Base-by-base conservation (phyloP, 53 echinoderm and acorn worm genomes). In the Hippasteria phrygiana region DNA sequence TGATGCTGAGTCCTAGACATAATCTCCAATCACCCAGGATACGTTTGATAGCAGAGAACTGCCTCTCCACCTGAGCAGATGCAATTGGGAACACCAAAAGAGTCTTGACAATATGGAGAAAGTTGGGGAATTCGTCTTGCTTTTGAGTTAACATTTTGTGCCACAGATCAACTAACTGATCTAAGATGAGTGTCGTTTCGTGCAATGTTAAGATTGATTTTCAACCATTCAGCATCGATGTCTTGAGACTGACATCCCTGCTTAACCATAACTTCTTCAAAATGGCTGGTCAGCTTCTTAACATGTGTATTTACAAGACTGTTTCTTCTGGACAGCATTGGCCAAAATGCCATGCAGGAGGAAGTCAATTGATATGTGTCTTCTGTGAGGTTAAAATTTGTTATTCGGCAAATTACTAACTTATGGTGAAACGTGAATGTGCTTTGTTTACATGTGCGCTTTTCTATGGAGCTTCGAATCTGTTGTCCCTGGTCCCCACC, bases 21-120 rank as follows among this genome's bases (percentile, higher is more conserved):
- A 59, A 46, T 39, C 80, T 42, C 80, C 80, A 80, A 32, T 80
- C 80, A 80, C 80, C 80, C 80, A 62, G 38, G 35, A 80, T 62
- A 9, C 80, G 55, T 17, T 80, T 80, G 40, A 80, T 80, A 41
- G 54, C 35, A 35, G 78, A 78, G 56, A 78, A 78, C 78, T 51
- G 50, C 38, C 55, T 36, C 17, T 53, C 78, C 53, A 26, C 78
- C 35, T 53, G 78, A 1, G 54, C 31, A 51, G 54, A 50, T 31
- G 78, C 53, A 47, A 78, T 41, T 51, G 78, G 78, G 55, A 47
- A 55, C 53, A 78, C 78, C 50, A 50, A 51, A 18, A 78, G 36
- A 36, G 29, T 53, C 33, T 17, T 36, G 35, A 78, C 39, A 8
- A 78, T 17, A 53, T 78, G 54, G 6, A 78, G 78, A 55, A 32